Percentiles rank a stretch among this genome's conserved stretches.
Conservation (phyloP, 2,888 invertebrate genomes). For the Seira musarum region DNA sequence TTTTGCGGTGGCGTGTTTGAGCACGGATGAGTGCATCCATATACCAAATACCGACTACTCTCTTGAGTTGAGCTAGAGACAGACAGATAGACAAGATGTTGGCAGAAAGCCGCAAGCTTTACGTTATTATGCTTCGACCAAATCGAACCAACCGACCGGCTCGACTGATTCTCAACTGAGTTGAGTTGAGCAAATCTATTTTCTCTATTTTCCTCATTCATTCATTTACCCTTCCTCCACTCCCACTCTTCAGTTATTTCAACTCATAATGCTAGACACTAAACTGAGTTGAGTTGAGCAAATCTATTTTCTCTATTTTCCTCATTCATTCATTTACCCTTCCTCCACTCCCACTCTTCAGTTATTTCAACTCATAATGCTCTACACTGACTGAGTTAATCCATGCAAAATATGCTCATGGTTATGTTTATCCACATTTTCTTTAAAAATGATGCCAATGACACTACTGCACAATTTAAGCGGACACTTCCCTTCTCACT, state of each 20-base stretch:
- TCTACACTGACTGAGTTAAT: neutral
- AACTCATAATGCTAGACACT: neutral
- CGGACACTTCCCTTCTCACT: no score
- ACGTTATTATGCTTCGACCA: slow-evolving; percentile 36
- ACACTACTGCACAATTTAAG: neutral
- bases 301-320: neutral
- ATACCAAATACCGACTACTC: no score
- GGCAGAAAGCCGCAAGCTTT: slow-evolving; percentile 46
- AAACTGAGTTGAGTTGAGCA: no score
- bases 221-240: no score
- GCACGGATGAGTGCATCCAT: slow-evolving; percentile 33
- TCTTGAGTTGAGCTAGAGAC: no score
- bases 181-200: no score
- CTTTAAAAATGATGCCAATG: neutral
- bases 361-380: neutral
- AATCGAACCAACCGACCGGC: no score
- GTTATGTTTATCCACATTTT: neutral
- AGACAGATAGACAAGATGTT: slow-evolving; percentile 42
- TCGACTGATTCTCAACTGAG: no score
- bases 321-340: slow-evolving; percentile 34
- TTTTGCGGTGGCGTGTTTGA: slow-evolving; percentile 45
- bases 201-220: neutral
- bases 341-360: slow-evolving; percentile 26
- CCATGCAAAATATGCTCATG: neutral
- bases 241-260: slow-evolving; percentile 27